Evolutionary conservation across 2,888 invertebrate species (phyloP), one percentile per base, ranked within the genome.

Genomic region (Crocallis elinguaria): DNA sequence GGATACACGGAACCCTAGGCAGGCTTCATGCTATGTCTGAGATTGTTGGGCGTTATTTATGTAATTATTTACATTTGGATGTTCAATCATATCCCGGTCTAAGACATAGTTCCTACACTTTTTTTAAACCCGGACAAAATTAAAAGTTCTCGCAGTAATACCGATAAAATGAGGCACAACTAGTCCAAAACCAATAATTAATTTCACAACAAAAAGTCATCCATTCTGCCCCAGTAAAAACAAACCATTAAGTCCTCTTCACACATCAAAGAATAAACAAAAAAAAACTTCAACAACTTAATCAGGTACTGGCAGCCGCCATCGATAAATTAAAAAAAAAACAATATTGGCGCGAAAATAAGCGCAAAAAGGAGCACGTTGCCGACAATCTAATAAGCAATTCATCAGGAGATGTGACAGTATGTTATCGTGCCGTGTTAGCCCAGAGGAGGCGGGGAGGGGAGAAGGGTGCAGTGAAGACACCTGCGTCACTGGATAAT

Each of bases 401-500:
- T 88, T 88, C 87, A 88, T 88, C 88, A 88, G 73, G 73, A 60
- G 75, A 79, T 82, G 84, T 86, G 87, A 88, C 86, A 85, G 84
- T 82, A 69, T 85, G 85, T 85, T 86, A 82, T 82, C 82, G 78
- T 70, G 58, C 46, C 60, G 65, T 68, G 72, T 62, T 60, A 63
- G 63, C 39, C 13, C 16, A 41, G 27, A 39, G 42, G 50, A n/a
- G n/a, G n/a, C n/a, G 42, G 41, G 57, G 49, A 43, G 50, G 37
- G 44, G 51, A 43, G 50, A 38, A 52, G 59, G 64, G 46, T 73
- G 74, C 69, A 75, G 64, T 69, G 64, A 66, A 73, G 60, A 73
- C 86, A 87, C 86, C 87, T 87, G 86, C 82, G 82, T 58, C 53
- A 27, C 33, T 11, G 19, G 11, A 32, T 38, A 44, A 38, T 39